Conservation (phyloP, 2,797 vertebrate genomes). For the Mastacembelus armatus region DNA sequence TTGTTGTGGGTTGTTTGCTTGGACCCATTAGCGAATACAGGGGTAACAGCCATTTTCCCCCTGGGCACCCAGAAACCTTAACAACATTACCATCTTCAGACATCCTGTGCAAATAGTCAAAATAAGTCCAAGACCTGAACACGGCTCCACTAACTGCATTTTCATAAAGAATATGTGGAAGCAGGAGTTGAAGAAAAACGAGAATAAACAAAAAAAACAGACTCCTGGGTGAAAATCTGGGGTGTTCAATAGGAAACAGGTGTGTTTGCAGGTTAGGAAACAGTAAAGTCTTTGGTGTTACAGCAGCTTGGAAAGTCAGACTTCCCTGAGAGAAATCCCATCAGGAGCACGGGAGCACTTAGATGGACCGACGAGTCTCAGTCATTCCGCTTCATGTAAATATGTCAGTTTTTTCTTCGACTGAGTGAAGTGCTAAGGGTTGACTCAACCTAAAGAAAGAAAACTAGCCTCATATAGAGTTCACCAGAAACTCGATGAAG, state of each 20-base stretch:
- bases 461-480: no score
- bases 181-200: background rate
- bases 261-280: constrained; percentile 36
- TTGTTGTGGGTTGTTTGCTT: constrained; percentile 50
- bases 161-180: constrained; percentile 11
- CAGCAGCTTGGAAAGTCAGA: constrained; percentile 56
- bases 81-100: constrained; percentile 33
- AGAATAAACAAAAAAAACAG: background rate
- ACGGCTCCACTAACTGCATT: constrained; percentile 11
- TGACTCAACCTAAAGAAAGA: no score
- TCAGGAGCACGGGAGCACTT: constrained; percentile 25
- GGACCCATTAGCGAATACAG: constrained; percentile 23
- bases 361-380: constrained; percentile 47
- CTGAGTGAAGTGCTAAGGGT: no score
- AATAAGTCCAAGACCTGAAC: constrained; percentile 8
- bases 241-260: constrained; percentile 45
- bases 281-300: constrained; percentile 17
- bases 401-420: no score
- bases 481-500: no score
- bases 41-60: constrained; percentile 12
- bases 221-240: background rate
- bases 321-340: constrained; percentile 46
- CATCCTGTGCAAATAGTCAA: constrained; percentile 20
- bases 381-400: no score
- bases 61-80: constrained; percentile 16